Conservation (phyloP, 2,888 invertebrate species). For the Cheilosia soror region DNA sequence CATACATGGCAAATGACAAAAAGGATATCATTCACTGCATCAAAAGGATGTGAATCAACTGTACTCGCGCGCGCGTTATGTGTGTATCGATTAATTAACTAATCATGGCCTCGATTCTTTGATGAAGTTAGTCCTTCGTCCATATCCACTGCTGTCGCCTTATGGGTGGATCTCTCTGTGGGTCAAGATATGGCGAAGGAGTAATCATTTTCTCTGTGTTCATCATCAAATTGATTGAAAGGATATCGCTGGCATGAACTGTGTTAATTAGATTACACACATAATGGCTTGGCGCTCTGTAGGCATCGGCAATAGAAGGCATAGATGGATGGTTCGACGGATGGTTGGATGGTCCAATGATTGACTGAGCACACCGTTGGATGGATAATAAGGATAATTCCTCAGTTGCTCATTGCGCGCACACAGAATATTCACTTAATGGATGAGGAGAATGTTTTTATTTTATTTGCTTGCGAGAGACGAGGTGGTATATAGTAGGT, state of each 20-base stretch:
- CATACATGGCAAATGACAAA: slow-evolving; percentile 52
- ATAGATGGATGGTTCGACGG: slow-evolving; percentile 33
- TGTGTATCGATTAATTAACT: slow-evolving; percentile 66
- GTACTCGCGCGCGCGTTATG: slow-evolving; percentile 55
- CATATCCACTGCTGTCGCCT: not conserved
- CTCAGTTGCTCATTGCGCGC: slow-evolving; percentile 75
- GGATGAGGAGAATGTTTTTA: slow-evolving; percentile 4
- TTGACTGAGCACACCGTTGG: slow-evolving; percentile 64
- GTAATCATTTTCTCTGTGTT: slow-evolving; percentile 71
- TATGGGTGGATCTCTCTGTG: slow-evolving; percentile 43
- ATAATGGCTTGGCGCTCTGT: slow-evolving; percentile 49
- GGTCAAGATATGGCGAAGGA: slow-evolving; percentile 59
- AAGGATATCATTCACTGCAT: slow-evolving; percentile 68
- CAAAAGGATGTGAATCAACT: slow-evolving; percentile 71
- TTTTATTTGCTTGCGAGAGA: not conserved
- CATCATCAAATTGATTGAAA: slow-evolving; percentile 75
- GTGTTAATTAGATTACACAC: slow-evolving; percentile 75
- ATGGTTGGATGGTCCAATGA: slow-evolving; percentile 54
- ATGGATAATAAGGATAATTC: slow-evolving; percentile 75
- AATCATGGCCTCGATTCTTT: slow-evolving; percentile 73
- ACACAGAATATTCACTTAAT: slow-evolving; percentile 66
- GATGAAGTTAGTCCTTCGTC: slow-evolving; percentile 52
- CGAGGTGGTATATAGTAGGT: slow-evolving; percentile 46
- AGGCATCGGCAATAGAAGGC: slow-evolving; percentile 13
- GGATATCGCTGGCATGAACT: slow-evolving; percentile 75